Evolutionary conservation across 2,113 vertebrate genomes (phyloP).

Genomic region (Bothrops jararaca): DNA sequence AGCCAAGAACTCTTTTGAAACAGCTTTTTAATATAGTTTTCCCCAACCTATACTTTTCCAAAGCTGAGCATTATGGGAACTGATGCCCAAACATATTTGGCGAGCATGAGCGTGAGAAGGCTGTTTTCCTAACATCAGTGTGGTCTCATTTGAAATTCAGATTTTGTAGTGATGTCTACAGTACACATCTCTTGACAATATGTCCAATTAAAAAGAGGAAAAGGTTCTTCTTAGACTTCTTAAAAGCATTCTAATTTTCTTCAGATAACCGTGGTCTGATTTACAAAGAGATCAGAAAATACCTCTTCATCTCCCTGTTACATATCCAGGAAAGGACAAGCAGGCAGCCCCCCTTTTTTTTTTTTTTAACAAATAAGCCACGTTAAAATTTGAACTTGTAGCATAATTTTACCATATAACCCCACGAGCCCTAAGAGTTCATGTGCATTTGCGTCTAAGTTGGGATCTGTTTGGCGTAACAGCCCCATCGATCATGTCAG

Average conservation of each 20-base stretch:
- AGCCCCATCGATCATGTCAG: constrained; percentile 51
- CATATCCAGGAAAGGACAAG: neutral
- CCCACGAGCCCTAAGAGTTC: neutral
- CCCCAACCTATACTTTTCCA: neutral
- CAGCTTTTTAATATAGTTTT: neutral
- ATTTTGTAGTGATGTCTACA: neutral
- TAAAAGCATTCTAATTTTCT: neutral
- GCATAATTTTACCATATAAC: neutral
- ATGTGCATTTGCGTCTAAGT: constrained; percentile 10
- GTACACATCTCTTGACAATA: neutral
- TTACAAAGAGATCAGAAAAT: constrained; percentile 2
- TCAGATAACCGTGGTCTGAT: neutral
- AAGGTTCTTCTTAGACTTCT: neutral
- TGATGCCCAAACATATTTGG: neutral
- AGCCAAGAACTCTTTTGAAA: neutral
- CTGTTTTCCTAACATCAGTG: neutral
- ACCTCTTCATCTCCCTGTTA: neutral
- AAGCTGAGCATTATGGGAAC: neutral
- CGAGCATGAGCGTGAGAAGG: neutral
- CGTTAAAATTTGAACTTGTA: constrained; percentile 20
- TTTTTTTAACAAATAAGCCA: neutral
- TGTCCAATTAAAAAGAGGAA: neutral
- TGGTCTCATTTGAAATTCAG: neutral
- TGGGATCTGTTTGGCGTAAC: constrained; percentile 36
- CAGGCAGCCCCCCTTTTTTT: neutral